A percentile compares a stretch with the other conserved stretches of the same genome.
Evolutionary conservation across 92 coral and sea anemone genomes (phyloP).

Genomic region (Epizoanthus scotinus): DNA sequence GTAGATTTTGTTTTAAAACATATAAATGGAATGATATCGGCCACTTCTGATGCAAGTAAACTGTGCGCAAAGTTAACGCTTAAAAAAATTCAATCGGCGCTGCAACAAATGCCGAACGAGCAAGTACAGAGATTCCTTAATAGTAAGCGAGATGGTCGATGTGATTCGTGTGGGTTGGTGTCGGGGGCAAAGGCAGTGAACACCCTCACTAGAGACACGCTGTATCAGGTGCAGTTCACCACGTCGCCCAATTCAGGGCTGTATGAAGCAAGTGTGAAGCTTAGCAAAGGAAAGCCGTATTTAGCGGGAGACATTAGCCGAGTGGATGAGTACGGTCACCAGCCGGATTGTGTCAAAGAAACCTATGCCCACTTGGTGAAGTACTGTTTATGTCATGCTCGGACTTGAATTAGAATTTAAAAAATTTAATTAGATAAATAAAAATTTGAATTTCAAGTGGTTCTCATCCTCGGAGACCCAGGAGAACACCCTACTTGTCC

Average conservation of each 20-base stretch:
- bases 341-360: constrained; percentile 53
- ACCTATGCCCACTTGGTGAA: constrained; percentile 48
- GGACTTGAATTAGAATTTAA: too few species aligned
- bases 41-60: not conserved
- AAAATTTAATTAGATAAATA: too few species aligned
- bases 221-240: constrained; percentile 64
- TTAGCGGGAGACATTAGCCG: constrained; percentile 63
- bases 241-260: constrained; percentile 71
- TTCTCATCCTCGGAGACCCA: too few species aligned
- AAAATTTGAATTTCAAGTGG: too few species aligned
- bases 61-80: constrained; percentile 55
- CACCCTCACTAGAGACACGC: constrained; percentile 32
- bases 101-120: constrained; percentile 58
- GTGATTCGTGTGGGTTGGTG: constrained; percentile 61
- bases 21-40: constrained; percentile 42
- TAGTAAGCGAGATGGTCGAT: constrained; percentile 17
- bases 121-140: constrained; percentile 43
- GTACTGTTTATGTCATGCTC: constrained; percentile 43
- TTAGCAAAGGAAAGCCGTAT: constrained; percentile 46
- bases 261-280: constrained; percentile 67
- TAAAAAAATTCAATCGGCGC: constrained; percentile 47
- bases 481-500: too few species aligned
- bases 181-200: constrained; percentile 41
- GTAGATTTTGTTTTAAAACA: constrained; percentile 47
- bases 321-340: constrained; percentile 58